Conservation (phyloP, 2,797 vertebrate species). For the Falco berigora region DNA sequence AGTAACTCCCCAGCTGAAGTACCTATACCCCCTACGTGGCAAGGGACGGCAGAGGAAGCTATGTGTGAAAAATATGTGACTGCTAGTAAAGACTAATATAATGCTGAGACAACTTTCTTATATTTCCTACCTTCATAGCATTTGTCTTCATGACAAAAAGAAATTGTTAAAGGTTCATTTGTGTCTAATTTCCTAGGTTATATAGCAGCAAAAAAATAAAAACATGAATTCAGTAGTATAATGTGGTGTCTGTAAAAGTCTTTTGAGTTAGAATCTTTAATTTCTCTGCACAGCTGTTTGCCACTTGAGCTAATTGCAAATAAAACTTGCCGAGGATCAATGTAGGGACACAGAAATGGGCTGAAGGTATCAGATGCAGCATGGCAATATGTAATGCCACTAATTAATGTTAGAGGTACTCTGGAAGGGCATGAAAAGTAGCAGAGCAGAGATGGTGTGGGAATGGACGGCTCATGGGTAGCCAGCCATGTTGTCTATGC, state of each 20-base stretch:
- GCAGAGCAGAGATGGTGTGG: background rate
- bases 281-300: background rate
- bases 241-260: background rate
- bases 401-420: background rate
- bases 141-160: background rate
- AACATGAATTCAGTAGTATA: background rate
- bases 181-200: background rate
- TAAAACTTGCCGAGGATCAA: background rate
- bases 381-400: background rate
- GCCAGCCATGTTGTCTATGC: background rate
- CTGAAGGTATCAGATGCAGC: background rate
- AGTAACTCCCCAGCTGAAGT: background rate
- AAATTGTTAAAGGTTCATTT: background rate
- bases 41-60: background rate
- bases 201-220: background rate
- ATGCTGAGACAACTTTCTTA: background rate
- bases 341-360: background rate
- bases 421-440: background rate
- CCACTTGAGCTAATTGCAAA: background rate
- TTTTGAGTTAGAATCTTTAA: background rate
- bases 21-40: background rate
- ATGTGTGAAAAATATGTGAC: background rate
- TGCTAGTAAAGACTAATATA: background rate
- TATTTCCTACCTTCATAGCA: background rate
- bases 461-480: background rate